Base-by-base conservation (phyloP, 2,113 vertebrate species). In the Ciconia maguari region DNA sequence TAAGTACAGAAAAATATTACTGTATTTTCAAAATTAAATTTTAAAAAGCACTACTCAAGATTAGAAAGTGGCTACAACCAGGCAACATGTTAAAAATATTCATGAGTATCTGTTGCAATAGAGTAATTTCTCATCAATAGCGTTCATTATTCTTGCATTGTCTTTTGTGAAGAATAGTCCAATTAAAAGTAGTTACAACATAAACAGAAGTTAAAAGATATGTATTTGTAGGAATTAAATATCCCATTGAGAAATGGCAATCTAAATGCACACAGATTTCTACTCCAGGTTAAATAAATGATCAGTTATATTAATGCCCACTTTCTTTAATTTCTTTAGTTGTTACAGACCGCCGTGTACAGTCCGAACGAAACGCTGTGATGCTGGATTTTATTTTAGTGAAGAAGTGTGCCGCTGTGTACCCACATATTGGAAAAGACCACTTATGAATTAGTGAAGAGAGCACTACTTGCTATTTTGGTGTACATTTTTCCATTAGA, bases 341-440 rank as follows among this genome's bases (percentile, higher is more conserved):
- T 99, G 99, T 96, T 98, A 99, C 97, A 97, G 99, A 96, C 98
- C 99, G 11, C 99, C 99, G 0, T 99, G 99, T 36, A 97, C 98
- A 38, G 98, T 98, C 24, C 97, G 98, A 94, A 98, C 96, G 89
- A 98, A 98, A 81, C 97, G 98, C 69, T 99, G 99, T 64, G 99
- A 99, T 3, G 96, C 98, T 9, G 99, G 98, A 48, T 98, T 99
- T 89, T 98, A 97, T 62, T 99, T 99, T 61, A 99, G 99, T n/a
- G 99, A 99, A 96, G 99, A 99, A 97, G 99, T 99, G 20, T 99
- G 99, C 94, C 99, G 98, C 90, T 99, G 99, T 68, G 98, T 99
- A 87, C 99, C 99, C 12, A 98, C 98, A 62, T 99, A 99, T 26
- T 99, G 99, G 99, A 99, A 99, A 98, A 98, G 99, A 95, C 98